These are phyloP conservation scores for Epinephelus malabaricus DNA, from an alignment of 2,797 vertebrate species.

Conservation along the genomic window DNA sequence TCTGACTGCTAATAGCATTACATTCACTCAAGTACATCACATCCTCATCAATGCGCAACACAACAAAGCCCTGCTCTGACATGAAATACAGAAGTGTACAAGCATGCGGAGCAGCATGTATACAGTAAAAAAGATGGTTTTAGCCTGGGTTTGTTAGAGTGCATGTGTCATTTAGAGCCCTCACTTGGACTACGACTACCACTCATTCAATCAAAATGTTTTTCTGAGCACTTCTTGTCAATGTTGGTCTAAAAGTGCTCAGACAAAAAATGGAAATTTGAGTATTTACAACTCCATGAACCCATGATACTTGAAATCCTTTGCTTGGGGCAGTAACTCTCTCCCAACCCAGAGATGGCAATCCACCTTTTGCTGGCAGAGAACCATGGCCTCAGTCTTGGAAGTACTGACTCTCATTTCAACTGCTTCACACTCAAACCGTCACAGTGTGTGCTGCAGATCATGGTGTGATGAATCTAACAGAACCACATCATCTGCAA, in stretches of 20 bases:
- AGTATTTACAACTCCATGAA: slow-evolving; percentile 12
- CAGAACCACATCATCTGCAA: too few species aligned
- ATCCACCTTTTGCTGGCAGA: too few species aligned
- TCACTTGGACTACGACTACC: not conserved
- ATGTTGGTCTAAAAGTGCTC: not conserved
- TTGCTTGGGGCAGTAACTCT: too few species aligned
- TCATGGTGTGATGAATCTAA: too few species aligned
- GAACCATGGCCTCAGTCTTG: too few species aligned
- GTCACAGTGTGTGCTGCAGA: too few species aligned
- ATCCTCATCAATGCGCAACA: slow-evolving; percentile 31
- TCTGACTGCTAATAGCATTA: slow-evolving; percentile 41
- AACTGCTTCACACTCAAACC: too few species aligned
- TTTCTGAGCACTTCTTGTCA: not conserved
- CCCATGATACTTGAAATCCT: too few species aligned
- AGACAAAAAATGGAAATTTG: not conserved
- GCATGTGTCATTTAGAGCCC: slow-evolving; percentile 3
- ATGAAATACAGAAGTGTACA: slow-evolving; percentile 23
- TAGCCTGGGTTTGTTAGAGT: slow-evolving; percentile 6
- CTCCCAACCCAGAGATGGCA: too few species aligned
- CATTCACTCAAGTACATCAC: slow-evolving; percentile 27
- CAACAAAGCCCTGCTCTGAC: slow-evolving; percentile 26
- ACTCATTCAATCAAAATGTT: slow-evolving; percentile 27
- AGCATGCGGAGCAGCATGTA: slow-evolving; percentile 10
- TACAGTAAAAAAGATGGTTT: slow-evolving; percentile 9
- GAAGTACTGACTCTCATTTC: too few species aligned